A percentile compares a stretch with the other conserved stretches of the same genome.
These are phyloP conservation scores for Mystacornis crossleyi DNA, from an alignment of 2,113 vertebrate genomes.

Conservation along the genomic window DNA sequence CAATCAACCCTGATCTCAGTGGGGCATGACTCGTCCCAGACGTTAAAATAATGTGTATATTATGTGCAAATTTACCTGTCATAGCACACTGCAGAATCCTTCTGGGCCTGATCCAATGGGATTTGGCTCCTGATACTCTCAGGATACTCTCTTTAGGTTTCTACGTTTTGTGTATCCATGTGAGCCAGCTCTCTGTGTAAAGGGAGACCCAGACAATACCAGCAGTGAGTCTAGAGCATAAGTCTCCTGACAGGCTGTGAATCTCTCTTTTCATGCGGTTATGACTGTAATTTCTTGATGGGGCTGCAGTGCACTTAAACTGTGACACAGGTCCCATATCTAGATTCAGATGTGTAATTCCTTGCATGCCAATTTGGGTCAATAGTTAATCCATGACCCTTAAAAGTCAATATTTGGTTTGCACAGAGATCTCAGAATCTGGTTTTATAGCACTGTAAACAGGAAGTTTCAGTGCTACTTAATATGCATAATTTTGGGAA, in stretches of 20 bases:
- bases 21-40: neutral
- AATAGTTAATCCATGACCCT: neutral
- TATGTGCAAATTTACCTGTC: neutral
- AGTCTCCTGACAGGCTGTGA: neutral
- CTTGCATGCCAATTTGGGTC: slow-evolving; percentile 1
- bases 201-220: neutral
- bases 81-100: neutral
- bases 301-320: neutral
- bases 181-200: neutral
- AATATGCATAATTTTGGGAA: neutral
- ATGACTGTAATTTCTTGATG: neutral
- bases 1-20: neutral
- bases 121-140: neutral
- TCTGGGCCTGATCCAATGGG: neutral
- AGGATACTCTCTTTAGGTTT: neutral
- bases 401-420: slow-evolving; percentile 38
- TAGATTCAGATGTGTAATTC: slow-evolving; percentile 4
- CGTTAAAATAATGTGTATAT: neutral
- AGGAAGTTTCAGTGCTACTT: slow-evolving; percentile 9
- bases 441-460: neutral
- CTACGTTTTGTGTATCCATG: neutral
- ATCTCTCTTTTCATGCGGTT: neutral
- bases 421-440: neutral
- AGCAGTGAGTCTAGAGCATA: neutral
- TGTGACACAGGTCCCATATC: neutral